phyloP scores from a whole-genome alignment of 2,888 invertebrate species.

The Cacoxenus indagator region DNA sequence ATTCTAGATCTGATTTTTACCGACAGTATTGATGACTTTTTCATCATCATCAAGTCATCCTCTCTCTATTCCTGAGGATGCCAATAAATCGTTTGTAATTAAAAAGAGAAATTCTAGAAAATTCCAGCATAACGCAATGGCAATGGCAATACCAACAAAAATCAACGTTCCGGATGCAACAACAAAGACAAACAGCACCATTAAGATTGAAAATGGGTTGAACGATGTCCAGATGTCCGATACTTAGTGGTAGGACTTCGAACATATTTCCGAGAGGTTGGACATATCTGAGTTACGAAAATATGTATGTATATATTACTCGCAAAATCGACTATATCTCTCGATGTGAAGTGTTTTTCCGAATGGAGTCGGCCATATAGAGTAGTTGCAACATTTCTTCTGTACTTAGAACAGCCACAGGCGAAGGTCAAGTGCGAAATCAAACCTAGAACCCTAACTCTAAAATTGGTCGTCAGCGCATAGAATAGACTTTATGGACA shows the following conservation, averaged over 20 bases:
- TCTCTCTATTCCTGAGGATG: too few species aligned
- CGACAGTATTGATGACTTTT: too few species aligned
- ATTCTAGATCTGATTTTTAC: too few species aligned
- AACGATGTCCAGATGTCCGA: not conserved
- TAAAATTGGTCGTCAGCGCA: not conserved
- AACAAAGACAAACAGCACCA: not conserved
- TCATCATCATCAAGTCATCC: too few species aligned
- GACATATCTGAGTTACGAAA: not conserved
- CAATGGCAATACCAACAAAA: too few species aligned
- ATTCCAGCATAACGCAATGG: too few species aligned
- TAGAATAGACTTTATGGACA: not conserved
- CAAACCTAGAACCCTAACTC: not conserved
- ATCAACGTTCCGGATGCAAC: too few species aligned
- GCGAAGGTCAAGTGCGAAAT: not conserved
- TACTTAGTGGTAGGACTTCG: not conserved
- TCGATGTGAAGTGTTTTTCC: not conserved
- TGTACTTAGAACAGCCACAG: not conserved
- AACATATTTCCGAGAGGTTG: not conserved
- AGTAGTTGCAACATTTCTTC: not conserved
- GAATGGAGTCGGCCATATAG: too few species aligned
- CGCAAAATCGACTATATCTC: not conserved
- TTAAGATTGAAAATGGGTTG: not conserved
- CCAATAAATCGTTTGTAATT: too few species aligned
- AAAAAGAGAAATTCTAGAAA: too few species aligned
- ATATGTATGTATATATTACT: too few species aligned